phyloP scores from a whole-genome alignment of 35 echinoderm and acorn worm genomes.

The Apostichopus californicus region DNA sequence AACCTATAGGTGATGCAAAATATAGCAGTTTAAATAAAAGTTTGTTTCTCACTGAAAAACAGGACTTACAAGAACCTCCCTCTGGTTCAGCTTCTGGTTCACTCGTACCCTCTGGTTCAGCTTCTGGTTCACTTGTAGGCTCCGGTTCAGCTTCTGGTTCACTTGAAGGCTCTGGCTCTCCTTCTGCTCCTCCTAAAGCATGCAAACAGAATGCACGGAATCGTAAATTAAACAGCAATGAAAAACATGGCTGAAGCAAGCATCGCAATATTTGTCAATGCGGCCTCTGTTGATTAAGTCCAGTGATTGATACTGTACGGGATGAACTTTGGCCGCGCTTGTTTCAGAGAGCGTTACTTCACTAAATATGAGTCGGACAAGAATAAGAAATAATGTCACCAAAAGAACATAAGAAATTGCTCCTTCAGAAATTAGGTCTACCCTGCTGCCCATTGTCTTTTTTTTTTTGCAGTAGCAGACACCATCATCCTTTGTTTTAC shows the following conservation, averaged over 20 bases:
- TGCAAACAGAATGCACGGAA: background rate
- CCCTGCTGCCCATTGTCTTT: no score
- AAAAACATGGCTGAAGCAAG: background rate
- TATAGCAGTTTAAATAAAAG: no score
- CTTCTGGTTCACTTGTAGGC: conserved; percentile 63
- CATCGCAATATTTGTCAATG: background rate
- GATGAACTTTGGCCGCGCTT: background rate
- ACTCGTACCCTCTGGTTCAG: conserved; percentile 9
- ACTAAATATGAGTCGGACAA: no score
- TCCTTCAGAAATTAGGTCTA: no score
- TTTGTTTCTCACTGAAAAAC: no score
- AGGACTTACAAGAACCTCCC: conserved; percentile 4
- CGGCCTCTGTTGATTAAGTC: no score
- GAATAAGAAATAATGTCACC: no score
- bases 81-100: conserved; percentile 73
- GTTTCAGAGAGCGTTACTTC: background rate
- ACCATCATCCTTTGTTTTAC: no score
- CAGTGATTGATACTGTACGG: background rate
- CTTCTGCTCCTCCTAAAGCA: background rate
- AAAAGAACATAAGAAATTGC: no score
- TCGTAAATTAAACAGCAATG: background rate
- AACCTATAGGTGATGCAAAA: no score
- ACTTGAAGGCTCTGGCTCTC: background rate
- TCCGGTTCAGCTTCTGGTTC: conserved; percentile 48
- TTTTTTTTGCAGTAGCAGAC: no score